Conservation (phyloP, 2,888 invertebrate genomes). For the Drosophila affinis region DNA sequence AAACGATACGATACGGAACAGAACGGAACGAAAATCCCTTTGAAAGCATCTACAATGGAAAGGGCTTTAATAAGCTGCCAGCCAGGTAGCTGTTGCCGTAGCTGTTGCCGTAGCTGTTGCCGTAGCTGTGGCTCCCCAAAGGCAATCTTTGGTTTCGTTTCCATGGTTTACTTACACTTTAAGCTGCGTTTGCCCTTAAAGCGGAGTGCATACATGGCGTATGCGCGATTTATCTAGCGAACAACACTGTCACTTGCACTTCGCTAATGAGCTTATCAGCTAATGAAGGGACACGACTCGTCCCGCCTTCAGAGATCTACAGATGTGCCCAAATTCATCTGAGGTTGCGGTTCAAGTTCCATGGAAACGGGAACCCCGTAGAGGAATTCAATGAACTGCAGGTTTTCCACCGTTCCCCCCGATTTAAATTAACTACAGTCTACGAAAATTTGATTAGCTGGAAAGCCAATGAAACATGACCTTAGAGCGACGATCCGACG, state of each 20-base stretch:
- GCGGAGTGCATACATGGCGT: constrained; percentile 34
- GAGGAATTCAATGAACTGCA: too few relatives aligned
- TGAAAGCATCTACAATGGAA: constrained; percentile 42
- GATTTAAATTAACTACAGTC: not conserved
- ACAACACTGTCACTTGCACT: constrained; percentile 57
- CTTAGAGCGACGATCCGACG: not conserved
- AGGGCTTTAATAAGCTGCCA: constrained; percentile 49
- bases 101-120: too few relatives aligned
- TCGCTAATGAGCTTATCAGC: constrained; percentile 64
- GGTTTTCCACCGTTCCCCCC: too few relatives aligned
- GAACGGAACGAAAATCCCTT: constrained; percentile 26
- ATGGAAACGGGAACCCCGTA: constrained; percentile 6
- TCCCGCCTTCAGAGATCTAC: not conserved
- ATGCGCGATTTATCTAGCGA: constrained; percentile 25
- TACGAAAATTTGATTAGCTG: not conserved
- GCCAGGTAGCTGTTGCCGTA: constrained; percentile 32
- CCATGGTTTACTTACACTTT: constrained; percentile 57
- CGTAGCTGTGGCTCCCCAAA: constrained; percentile 17
- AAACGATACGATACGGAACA: too few relatives aligned
- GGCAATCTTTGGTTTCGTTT: constrained; percentile 38
- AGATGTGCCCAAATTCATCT: constrained; percentile 24
- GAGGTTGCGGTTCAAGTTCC: constrained; percentile 18
- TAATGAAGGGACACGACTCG: constrained; percentile 46
- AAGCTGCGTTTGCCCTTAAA: constrained; percentile 42
- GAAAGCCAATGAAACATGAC: not conserved